Evolutionary conservation across 2,113 vertebrate species (phyloP).

Genomic region (Pyxicephalus adspersus): DNA sequence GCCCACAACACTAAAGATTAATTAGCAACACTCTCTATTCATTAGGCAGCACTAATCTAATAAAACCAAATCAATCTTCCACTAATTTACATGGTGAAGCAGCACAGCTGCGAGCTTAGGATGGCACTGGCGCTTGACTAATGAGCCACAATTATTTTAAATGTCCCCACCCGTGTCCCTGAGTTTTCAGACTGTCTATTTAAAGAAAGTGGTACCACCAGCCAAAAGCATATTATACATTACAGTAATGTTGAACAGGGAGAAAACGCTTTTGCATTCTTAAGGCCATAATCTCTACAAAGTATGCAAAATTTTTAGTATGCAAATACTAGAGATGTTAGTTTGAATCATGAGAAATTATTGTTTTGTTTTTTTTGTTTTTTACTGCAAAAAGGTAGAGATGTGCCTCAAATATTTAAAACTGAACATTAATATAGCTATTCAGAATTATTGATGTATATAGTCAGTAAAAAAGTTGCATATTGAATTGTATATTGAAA

Average conservation of each 20-base stretch:
- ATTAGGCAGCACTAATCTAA: slow-evolving; percentile 51
- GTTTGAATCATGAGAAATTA: not conserved
- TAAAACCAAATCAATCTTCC: slow-evolving; percentile 54
- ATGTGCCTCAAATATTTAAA: no score
- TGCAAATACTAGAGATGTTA: not conserved
- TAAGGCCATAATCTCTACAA: not conserved
- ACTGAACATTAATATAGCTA: no score
- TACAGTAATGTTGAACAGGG: slow-evolving; percentile 8
- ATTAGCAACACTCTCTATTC: slow-evolving; percentile 51
- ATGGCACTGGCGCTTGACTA: slow-evolving; percentile 42
- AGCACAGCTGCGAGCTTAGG: slow-evolving; percentile 50
- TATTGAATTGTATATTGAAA: no score
- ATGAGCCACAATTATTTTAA: slow-evolving; percentile 51
- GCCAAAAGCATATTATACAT: slow-evolving; percentile 24
- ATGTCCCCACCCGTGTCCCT: slow-evolving; percentile 42
- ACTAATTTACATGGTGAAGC: slow-evolving; percentile 54
- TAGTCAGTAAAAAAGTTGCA: no score
- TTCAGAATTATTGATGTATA: no score
- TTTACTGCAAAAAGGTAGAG: not conserved
- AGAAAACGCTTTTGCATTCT: not conserved
- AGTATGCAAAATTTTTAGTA: not conserved
- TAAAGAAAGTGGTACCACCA: slow-evolving; percentile 27
- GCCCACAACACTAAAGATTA: slow-evolving; percentile 46
- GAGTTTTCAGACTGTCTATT: slow-evolving; percentile 40
- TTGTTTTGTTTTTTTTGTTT: not conserved